Evolutionary conservation across 2,797 vertebrate species (phyloP).

Genomic region (Catamblyrhynchus diadema): DNA sequence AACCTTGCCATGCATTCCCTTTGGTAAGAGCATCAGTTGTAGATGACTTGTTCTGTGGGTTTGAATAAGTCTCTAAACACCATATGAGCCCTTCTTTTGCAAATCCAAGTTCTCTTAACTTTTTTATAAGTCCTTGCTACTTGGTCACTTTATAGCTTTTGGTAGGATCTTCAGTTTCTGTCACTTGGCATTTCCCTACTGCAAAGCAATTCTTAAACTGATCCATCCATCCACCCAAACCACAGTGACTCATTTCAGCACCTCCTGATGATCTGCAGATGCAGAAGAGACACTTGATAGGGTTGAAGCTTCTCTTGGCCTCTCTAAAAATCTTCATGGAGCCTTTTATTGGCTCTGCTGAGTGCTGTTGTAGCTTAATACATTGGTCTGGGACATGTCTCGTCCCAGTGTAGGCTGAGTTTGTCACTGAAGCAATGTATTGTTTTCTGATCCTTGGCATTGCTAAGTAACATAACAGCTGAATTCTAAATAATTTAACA

Average conservation of each 20-base stretch:
- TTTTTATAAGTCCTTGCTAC: background rate
- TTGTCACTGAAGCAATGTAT: background rate
- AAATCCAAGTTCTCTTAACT: background rate
- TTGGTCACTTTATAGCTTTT: background rate
- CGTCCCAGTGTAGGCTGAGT: background rate
- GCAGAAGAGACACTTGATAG: background rate
- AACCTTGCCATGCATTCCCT: background rate
- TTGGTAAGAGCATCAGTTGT: background rate
- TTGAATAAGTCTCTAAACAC: background rate
- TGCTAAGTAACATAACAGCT: background rate
- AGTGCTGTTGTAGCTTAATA: background rate
- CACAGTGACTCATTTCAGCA: background rate
- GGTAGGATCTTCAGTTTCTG: background rate
- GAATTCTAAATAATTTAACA: background rate
- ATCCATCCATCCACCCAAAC: background rate
- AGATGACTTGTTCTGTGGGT: background rate
- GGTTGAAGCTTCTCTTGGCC: background rate
- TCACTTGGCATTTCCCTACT: background rate
- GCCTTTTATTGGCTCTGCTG: background rate
- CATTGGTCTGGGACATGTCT: background rate
- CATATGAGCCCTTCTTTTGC: background rate
- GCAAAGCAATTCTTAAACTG: background rate
- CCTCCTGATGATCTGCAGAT: background rate
- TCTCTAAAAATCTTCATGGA: background rate
- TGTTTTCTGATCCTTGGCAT: background rate